phyloP scores from a whole-genome alignment of 1,140 invertebrate species.

The Drosophila sulfurigaster region DNA sequence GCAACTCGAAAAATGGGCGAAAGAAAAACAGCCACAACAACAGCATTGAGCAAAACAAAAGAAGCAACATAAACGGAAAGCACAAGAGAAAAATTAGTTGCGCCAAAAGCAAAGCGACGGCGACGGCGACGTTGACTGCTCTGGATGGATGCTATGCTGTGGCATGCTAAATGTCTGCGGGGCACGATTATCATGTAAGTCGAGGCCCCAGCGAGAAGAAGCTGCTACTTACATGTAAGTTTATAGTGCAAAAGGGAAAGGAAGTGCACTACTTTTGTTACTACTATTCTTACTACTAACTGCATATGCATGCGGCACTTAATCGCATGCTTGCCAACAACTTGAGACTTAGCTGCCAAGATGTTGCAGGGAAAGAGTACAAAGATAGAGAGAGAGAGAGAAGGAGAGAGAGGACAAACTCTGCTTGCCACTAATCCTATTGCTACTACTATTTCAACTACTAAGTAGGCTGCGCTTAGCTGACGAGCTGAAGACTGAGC shows the following conservation, averaged over 20 bases:
- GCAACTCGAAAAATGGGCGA: constrained; percentile 19
- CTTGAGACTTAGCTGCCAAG: background rate
- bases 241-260: background rate
- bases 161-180: constrained; percentile 75
- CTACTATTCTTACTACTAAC: background rate
- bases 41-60: background rate
- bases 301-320: background rate
- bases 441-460: background rate
- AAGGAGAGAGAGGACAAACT: background rate
- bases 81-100: constrained; percentile 79
- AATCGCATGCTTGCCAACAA: background rate
- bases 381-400: background rate
- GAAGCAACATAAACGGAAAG: constrained; percentile 55
- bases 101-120: constrained; percentile 65
- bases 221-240: background rate
- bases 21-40: constrained; percentile 37
- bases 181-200: constrained; percentile 73
- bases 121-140: constrained; percentile 36
- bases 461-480: too few relatives aligned
- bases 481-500: too few relatives aligned
- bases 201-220: constrained; percentile 19
- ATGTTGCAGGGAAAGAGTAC: background rate
- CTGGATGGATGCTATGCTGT: constrained; percentile 54
- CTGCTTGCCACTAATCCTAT: too few relatives aligned
- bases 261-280: background rate